Evolutionary conservation across 2,888 invertebrate genomes (phyloP), one percentile per base, ranked within the genome.

Genomic region (Chloroclystis v-ata): DNA sequence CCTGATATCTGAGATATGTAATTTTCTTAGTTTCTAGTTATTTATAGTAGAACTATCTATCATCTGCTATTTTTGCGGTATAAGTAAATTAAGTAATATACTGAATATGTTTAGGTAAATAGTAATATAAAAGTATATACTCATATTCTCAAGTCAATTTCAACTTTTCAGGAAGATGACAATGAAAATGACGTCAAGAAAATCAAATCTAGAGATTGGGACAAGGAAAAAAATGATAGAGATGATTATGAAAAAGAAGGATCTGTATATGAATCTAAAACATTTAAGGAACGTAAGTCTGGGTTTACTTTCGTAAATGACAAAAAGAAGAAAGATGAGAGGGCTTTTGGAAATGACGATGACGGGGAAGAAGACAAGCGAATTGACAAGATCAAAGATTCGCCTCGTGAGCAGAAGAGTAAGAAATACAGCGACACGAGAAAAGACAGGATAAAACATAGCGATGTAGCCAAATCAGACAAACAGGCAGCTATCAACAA

Each of bases 361-460:
- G 85, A 83, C 10, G 64, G 57, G 4, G 89, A 89, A n/a, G 82
- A 83, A 61, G 84, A 85, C 13, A 83, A 81, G 53, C 71, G 75
- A 39, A 20, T 20, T 20, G 86, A 85, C 28, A 86, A 85, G 58
- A 59, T 70, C 25, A 87, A 75, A 68, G 89, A 80, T 52, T 85
- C 87, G 11, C 82, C 83, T 9, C 81, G 79, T 32, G 88, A 89
- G 52, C 74, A 71, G 47, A 85, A 85, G 59, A 81, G 80, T 61
- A 89, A 88, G 64, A 88, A 87, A 52, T 89, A 88, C 54, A 87
- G 86, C 62, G 88, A 88, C 49, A 80, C 82, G 2, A 81, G 86
- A 54, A 88, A 83, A 53, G 89, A 89, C 43, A 78, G 86, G 63
- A 67, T 79, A 4, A 85, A 80, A 30, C 45, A 39, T 53, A 69